Base-by-base conservation (phyloP, 2,113 vertebrate species). In the Microcebus jonahi region DNA sequence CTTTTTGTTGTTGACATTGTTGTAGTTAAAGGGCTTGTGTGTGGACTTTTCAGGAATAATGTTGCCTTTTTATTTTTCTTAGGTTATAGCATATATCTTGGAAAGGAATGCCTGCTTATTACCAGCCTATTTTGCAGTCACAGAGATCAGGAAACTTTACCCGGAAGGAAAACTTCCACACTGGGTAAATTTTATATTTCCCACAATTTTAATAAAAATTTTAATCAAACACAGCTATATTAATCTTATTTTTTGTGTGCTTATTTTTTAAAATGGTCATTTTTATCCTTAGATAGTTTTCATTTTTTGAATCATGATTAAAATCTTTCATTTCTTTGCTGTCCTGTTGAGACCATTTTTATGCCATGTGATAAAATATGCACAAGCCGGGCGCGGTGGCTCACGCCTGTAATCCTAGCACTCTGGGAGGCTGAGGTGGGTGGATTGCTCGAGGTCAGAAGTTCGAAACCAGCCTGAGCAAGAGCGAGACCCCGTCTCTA, bases 51-150 rank as follows among this genome's bases (percentile, higher is more conserved):
- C 42, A 93, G n/a, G 29, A 91, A 75, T 77, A n/a, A 45, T 45
- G n/a, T 1, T 80, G 0, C 88, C 77, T 61, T 88, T 94, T 97
- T 77, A 0, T 95, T 97, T 96, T 12, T 84, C 48, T 53, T 94
- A 99, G 99, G 99, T 99, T 90, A 99, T 99, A 88, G 99, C 99
- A 75, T 99, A 99, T 94, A 99, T 99, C 90, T 98, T 99, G 93
- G 99, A 99, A 98, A 99, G 99, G 98, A 99, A 99, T 48, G 99
- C 99, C 0, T 99, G 99, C 95, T 99, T 99, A 59, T 98, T 99
- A 88, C 99, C 99, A 45, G 99, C 99, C 42, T 99, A 99, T 97
- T 99, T 99, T 98, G 99, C 99, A 20, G 98, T 99, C 93, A 99
- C 99, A 71, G 99, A 99, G 98, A 99, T 99, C 98, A 98, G 99